Base-by-base conservation (phyloP, 2,888 invertebrate species). In the Cheilosia impressa region DNA sequence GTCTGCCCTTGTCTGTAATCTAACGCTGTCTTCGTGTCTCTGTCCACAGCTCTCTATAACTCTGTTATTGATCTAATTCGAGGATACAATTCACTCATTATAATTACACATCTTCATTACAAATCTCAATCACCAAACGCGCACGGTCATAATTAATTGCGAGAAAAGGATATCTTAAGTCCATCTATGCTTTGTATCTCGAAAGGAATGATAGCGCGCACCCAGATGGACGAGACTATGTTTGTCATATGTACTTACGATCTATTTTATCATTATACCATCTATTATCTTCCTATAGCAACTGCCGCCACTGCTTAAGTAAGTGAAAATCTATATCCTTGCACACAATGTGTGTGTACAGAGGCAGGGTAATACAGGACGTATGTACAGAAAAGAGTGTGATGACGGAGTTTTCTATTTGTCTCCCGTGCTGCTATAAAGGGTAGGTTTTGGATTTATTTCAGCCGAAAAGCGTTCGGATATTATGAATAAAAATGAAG, bases 91-190 rank as follows among this genome's bases (percentile, higher is more conserved):
- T 58, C 47, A 55, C 78, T 72, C 66, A 66, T 78, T 78, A 83
- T 71, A 72, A 72, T 82, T 66, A 47, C 66, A 82, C 66, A 72
- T 83, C 72, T 66, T 78, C 62, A 78, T 83, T 83, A 78, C 78
- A 77, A 78, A 73, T 72, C 71, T 68, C 62, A 78, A 83, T 73
- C 62, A 47, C 24, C 58, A 7, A 53, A 65, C 57, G 41, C 50
- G 43, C 66, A 65, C 63, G 63, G 63, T 38, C 76, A 60, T 76
- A 82, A 82, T 76, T 82, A 82, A 82, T 82, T 82, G 58, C 58
- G n/a, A 65, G 69, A 60, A 52, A 82, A 76, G 69, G 81, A 82
- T 76, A 76, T 76, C 71, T 52, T 34, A 10, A 55, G 58, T 75
- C 73, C 57, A 80, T 47, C 55, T 47, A 52, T 52, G 13, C 9